A percentile compares a stretch with the other conserved stretches of the same genome.
phyloP scores from a whole-genome alignment of 2,797 vertebrate genomes.

The Anguilla pacifica region DNA sequence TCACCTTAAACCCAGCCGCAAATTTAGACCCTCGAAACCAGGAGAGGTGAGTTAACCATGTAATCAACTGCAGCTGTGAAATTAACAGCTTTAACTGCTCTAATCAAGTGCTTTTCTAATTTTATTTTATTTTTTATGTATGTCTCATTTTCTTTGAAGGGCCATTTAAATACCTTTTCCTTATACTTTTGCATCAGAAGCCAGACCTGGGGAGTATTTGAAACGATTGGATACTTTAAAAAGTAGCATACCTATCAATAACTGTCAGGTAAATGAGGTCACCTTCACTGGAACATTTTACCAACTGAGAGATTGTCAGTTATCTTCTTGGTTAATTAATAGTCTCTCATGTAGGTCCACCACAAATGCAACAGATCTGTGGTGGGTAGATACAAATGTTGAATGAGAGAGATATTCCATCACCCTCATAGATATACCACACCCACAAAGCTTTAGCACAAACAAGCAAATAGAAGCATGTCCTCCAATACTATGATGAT shows the following conservation, averaged over 20 bases:
- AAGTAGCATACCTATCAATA: neutral
- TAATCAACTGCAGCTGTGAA: neutral
- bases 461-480: neutral
- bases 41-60: neutral
- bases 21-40: neutral
- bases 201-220: neutral
- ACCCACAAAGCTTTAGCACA: neutral
- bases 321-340: conserved; percentile 1
- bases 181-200: neutral
- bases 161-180: neutral
- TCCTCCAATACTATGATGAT: neutral
- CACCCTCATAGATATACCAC: neutral
- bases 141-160: too few species aligned
- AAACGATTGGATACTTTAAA: neutral
- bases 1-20: neutral
- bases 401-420: neutral
- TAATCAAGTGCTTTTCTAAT: neutral
- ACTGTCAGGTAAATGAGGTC: neutral
- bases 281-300: neutral
- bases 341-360: neutral
- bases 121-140: too few species aligned
- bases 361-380: neutral
- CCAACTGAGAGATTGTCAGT: neutral
- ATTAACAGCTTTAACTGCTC: neutral
- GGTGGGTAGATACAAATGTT: conserved; percentile 8